phyloP scores from a whole-genome alignment of 2,797 vertebrate species.

The Sebastes hubbsi region DNA sequence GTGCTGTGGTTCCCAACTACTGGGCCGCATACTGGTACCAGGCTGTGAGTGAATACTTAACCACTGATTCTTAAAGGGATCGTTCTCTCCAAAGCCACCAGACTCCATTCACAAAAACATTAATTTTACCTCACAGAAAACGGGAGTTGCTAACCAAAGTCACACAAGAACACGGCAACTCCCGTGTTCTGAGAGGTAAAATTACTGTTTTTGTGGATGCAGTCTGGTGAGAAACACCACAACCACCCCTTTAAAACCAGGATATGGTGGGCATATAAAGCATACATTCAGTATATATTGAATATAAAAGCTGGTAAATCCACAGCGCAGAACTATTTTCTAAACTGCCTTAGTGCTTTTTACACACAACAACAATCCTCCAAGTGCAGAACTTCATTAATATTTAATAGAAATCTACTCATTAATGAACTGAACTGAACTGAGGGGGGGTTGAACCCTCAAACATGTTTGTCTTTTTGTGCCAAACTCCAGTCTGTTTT shows the following conservation, averaged over 20 bases:
- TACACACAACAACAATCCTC: not conserved
- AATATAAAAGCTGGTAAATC: not conserved
- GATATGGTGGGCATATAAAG: not conserved
- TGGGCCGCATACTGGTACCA: too few species aligned
- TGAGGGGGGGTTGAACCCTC: not conserved
- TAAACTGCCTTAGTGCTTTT: not conserved
- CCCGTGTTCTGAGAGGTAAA: too few species aligned
- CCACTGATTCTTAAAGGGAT: too few species aligned
- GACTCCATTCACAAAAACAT: too few species aligned
- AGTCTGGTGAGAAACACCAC: too few species aligned
- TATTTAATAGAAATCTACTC: not conserved
- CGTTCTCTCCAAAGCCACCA: too few species aligned
- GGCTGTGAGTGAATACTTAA: too few species aligned
- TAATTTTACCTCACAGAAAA: too few species aligned
- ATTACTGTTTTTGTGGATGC: too few species aligned
- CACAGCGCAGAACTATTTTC: not conserved
- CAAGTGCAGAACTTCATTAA: not conserved
- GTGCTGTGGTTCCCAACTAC: too few species aligned
- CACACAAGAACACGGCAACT: too few species aligned
- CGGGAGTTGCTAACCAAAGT: too few species aligned
- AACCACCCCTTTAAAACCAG: not conserved
- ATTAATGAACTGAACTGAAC: slow-evolving; percentile 2
- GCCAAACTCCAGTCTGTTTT: not conserved
- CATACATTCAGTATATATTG: not conserved
- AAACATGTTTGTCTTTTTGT: not conserved